Evolutionary conservation across 2,888 invertebrate species (phyloP), one percentile per base, ranked within the genome.

Genomic region (Oscheius sp.): DNA sequence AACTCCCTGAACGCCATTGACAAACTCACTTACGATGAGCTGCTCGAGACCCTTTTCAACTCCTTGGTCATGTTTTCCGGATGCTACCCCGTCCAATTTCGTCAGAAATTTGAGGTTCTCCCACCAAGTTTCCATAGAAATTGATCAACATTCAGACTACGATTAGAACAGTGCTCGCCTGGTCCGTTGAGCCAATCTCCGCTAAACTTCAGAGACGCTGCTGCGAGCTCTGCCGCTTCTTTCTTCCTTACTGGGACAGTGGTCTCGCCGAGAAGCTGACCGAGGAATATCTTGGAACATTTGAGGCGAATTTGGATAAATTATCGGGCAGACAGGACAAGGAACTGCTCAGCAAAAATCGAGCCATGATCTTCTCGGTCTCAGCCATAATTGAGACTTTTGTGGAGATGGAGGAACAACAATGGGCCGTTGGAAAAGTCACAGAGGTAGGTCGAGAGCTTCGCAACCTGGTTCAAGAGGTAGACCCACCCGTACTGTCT

Each of bases 101-200:
- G 59, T 13, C 59, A 59, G 29, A 11, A 33, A 3, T 59, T 59
- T 59, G 59, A 59, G 59, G 59, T 59, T 13, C 21, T 59, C 0
- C 21, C 59, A 29, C 11, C 4, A 9, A 21, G 4, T 21, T 53
- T 53, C 11, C 11, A 21, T 21, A 21, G 0, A 21, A 21, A 21
- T 11, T 4, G n/a, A 21, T 53, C 29, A 53, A 11, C 4, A 29
- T 53, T 53, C 53, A 53, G 53, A 11, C 4, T 3, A 53, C 11
- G 3, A 11, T 11, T 9, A 53, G 7, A 21, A 53, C 53, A 13
- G 10, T 53, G 4, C 29, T 53, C 53, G 3, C 53, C n/a, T 53
- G 53, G 53, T 53, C 53, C 29, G 1, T 53, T 2, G 53, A 53
- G 53, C 53, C n/a, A 53, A 53, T 53, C 29, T 53, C 53, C 4